Evolutionary conservation across 2,113 vertebrate species (phyloP), one percentile per base, ranked within the genome.

Genomic region (Dolichotis patagonum): DNA sequence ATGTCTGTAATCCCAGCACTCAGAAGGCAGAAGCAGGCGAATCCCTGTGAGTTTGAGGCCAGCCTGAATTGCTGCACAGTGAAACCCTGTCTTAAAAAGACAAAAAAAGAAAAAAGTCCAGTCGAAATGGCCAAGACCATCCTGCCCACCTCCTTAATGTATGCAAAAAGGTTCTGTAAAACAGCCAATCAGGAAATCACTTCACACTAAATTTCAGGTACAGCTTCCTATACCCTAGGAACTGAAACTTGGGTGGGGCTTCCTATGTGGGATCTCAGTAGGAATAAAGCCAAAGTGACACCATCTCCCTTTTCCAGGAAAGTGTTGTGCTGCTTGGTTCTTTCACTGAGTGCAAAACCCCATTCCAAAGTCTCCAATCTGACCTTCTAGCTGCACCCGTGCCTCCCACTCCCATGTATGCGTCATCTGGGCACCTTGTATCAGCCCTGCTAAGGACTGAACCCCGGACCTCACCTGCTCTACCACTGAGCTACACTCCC

Each of bases 381-480:
- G 38, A 54, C 32, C 38, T 54, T 11, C 63, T 7, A 32, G 24
- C 43, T 35, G 38, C n/a, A 10, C 17, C 46, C 52, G 14, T 49
- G 32, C 14, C 77, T 46, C 85, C 65, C 0, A 6, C 54, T 6
- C 24, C 38, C 52, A 6, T 0, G 2, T 2, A 11, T 8, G 3
- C 49, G 52, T 17, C 6, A 56, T 43, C 67, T 28, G 0, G 0
- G 35, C 2, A 62, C 56, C 75, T 22, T 4, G 0, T 35, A 7
- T 77, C 87, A 41, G 41, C 41, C 35, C 73, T 7, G 26, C 43
- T 16, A 16, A 30, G 43, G 28, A 35, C 4, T 43, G 86, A 84
- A 63, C 65, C 14, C n/a, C 41, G 19, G 19, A 5, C 13, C 32
- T 8, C n/a, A 26, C 1, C 2, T 35, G 6, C 65, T 84, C 54